Base-by-base conservation (phyloP, 2,888 invertebrate species). In the Drosophila peninsularis region DNA sequence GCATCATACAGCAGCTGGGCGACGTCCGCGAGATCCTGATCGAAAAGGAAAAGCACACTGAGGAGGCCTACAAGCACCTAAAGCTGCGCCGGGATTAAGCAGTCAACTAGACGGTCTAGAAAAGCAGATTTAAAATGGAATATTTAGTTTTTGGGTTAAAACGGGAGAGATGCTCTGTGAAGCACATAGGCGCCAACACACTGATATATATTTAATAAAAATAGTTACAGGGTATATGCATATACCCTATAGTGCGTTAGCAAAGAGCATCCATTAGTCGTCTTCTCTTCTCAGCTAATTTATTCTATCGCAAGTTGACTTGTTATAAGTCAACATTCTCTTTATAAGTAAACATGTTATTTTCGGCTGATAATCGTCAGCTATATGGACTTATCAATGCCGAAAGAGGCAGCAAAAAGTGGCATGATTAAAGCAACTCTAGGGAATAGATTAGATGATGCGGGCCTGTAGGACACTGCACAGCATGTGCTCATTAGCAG, bases 351-450 rank as follows among this genome's bases (percentile, higher is more conserved):
- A 45, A 56, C 34, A 69, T 47, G 47, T 55, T 37, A 50, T 57
- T 54, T 57, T 7, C 63, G 50, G 24, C 78, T 74, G 82, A 82
- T 73, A 73, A 57, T 72, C 56, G 36, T 9, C 56, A 45, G 13
- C 17, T 24, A 50, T 62, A 50, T 44, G 19, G 39, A 50, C 24
- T 37, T 37, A 52, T 52, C 36, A 37, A 1, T 27, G 19, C n/a
- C 27, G 27, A 30, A 24, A 5, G 37, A 55, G 36, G 21, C 42
- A n/a, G 14, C 54, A 47, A 39, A 49, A 67, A 42, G 54, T 54
- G 57, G 55, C 62, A 63, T 32, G 53, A 53, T 47, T 61, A 47
- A 24, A 55, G 58, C 60, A 52, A 42, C 52, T 34, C 61, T 34
- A 41, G 19, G 17, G 37, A 14, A 52, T 17, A 30, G 64, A 71